Evolutionary conservation across 2,888 invertebrate species (phyloP), one percentile per base, ranked within the genome.

Genomic region (Hirtodrosophila duncani): DNA sequence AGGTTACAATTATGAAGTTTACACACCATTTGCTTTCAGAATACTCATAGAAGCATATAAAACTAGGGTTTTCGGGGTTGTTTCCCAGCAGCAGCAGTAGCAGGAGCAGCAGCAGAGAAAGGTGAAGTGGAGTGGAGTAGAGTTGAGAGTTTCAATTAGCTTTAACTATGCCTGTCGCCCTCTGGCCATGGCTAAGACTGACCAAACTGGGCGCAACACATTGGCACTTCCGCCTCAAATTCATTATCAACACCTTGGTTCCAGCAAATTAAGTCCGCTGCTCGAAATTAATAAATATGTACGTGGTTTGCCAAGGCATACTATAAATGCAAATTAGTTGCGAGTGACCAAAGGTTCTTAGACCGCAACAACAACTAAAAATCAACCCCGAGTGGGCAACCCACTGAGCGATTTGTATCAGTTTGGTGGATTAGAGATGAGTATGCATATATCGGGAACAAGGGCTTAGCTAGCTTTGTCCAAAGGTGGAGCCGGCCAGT

Each of bases 1-100:
- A 75, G 78, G 81, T 74, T 78, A 78, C 78, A 75, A 80, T 77
- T 80, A 80, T 80, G 81, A 80, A 75, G 78, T 75, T 75, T 72
- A 71, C 74, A 75, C 74, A 78, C 81, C 81, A 69, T 75, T 74
- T 75, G 79, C 53, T 58, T 44, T 41, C 42, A 39, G 63, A 61
- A 31, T 17, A 23, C n/a, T n/a, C n/a, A n/a, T 30, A 20, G 20
- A 20, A 20, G 20, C n/a, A n/a, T n/a, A n/a, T n/a, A n/a, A n/a
- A n/a, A n/a, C n/a, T n/a, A n/a, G n/a, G n/a, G n/a, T n/a, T n/a
- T n/a, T n/a, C n/a, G n/a, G 63, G 61, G 63, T 65, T 63, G 46
- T 26, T 14, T 2, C 10, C 17, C 18, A 1, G 3, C 13, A n/a
- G n/a, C n/a, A n/a, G n/a, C n/a, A n/a, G n/a, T n/a, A n/a, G n/a